Evolutionary conservation across 2,797 vertebrate genomes (phyloP).

Genomic region (Gobionotothen gibberifrons): DNA sequence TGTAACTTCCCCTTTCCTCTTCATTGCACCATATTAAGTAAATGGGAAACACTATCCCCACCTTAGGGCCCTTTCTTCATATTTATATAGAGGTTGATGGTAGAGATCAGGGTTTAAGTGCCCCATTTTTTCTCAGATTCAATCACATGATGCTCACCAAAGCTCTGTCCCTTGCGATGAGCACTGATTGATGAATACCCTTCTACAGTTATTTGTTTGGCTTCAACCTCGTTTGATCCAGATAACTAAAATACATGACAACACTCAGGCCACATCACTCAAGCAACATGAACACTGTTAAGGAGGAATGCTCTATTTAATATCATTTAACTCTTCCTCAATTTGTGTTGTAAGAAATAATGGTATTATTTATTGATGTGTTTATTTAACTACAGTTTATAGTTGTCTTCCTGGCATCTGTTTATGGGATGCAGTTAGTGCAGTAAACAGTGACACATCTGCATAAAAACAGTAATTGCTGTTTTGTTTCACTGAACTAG

Average conservation of each 20-base stretch:
- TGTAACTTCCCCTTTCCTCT: constrained; percentile 68
- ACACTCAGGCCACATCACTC: constrained; percentile 25
- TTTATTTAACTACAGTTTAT: constrained; percentile 18
- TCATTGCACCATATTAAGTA: constrained; percentile 64
- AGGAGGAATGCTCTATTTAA: not conserved
- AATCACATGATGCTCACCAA: constrained; percentile 39
- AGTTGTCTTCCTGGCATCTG: constrained; percentile 22
- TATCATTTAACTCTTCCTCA: not conserved
- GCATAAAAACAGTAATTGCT: constrained; percentile 54
- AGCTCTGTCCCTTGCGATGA: constrained; percentile 37
- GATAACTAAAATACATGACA: constrained; percentile 36
- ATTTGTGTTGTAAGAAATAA: constrained; percentile 17
- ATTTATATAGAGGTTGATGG: constrained; percentile 69
- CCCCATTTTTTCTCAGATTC: constrained; percentile 48
- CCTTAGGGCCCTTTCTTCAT: constrained; percentile 65
- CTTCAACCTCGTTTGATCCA: constrained; percentile 44
- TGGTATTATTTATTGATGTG: constrained; percentile 20
- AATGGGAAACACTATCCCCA: constrained; percentile 72
- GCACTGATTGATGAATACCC: constrained; percentile 49
- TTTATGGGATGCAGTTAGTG: constrained; percentile 26
- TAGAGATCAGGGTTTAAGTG: constrained; percentile 65
- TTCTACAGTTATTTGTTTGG: constrained; percentile 31
- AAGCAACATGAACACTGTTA: constrained; percentile 25
- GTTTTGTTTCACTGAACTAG: constrained; percentile 48
- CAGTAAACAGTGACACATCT: constrained; percentile 50